A percentile compares a stretch with the other conserved stretches of the same genome.
phyloP scores from a whole-genome alignment of 2,797 vertebrate species.

The Oreonectes daqikongensis region DNA sequence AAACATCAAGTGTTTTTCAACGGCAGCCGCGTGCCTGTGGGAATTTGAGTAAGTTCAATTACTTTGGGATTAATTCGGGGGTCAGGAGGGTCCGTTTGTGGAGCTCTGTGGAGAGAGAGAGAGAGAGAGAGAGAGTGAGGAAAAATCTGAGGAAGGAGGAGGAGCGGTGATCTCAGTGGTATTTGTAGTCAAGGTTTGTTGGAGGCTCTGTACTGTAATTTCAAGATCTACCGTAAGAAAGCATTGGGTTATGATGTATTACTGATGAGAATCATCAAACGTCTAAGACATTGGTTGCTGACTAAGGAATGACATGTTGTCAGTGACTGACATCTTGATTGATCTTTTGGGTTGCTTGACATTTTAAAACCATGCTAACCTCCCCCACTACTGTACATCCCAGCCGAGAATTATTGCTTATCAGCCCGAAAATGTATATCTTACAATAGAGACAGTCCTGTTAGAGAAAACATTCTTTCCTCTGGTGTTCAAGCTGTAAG shows the following conservation, averaged over 20 bases:
- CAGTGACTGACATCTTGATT: not conserved
- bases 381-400: slow-evolving; percentile 1
- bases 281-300: not conserved
- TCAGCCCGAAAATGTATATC: slow-evolving; percentile 79
- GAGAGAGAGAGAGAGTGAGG: slow-evolving; percentile 32
- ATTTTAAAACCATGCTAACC: not conserved
- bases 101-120: slow-evolving; percentile 41
- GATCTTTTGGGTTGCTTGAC: slow-evolving; percentile 9
- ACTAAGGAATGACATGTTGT: not conserved
- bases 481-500: slow-evolving; percentile 77
- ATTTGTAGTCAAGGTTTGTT: slow-evolving; percentile 27
- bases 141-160: slow-evolving; percentile 17
- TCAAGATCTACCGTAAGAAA: not conserved
- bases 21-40: slow-evolving; percentile 52
- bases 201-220: not conserved
- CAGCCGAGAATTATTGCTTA: slow-evolving; percentile 76
- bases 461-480: slow-evolving; percentile 64
- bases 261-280: not conserved
- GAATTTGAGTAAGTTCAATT: slow-evolving; percentile 63
- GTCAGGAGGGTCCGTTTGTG: slow-evolving; percentile 56
- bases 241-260: not conserved
- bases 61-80: slow-evolving; percentile 65
- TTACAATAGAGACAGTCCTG: slow-evolving; percentile 69
- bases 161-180: slow-evolving; percentile 35
- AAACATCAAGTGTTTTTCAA: slow-evolving; percentile 58